A percentile compares a stretch with the other conserved stretches of the same genome.
These are phyloP conservation scores for Acheta domesticus DNA, from an alignment of 2,888 invertebrate species.

Conservation along the genomic window DNA sequence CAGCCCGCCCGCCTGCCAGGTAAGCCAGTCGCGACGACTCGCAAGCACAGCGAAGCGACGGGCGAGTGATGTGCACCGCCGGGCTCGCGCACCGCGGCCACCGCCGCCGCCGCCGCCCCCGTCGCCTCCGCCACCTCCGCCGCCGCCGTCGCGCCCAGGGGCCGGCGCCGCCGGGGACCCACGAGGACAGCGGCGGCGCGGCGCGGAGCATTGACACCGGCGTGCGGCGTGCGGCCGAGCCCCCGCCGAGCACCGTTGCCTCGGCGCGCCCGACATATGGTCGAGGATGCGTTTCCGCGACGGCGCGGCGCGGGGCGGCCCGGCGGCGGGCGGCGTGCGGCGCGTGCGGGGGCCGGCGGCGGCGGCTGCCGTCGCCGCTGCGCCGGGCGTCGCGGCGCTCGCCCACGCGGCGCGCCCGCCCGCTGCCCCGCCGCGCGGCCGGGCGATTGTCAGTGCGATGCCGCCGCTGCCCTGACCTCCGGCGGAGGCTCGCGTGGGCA, in stretches of 20 bases:
- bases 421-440: neutral
- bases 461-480: neutral
- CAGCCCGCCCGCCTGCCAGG: neutral
- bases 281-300: neutral
- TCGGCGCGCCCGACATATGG: neutral
- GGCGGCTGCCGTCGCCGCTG: no score
- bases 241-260: neutral
- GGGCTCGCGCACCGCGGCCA: no score
- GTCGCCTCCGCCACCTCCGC: neutral
- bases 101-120: no score
- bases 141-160: neutral
- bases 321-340: neutral
- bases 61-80: no score
- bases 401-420: neutral
- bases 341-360: no score
- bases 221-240: neutral
- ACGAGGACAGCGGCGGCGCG: neutral
- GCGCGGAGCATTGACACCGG: neutral
- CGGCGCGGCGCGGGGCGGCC: neutral
- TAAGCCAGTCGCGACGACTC: no score
- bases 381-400: no score
- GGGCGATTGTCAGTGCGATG: neutral
- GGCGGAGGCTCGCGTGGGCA: neutral
- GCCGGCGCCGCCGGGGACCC: neutral
- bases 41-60: no score